Conservation (phyloP, 2,113 vertebrate genomes). For the Noctilio leporinus region DNA sequence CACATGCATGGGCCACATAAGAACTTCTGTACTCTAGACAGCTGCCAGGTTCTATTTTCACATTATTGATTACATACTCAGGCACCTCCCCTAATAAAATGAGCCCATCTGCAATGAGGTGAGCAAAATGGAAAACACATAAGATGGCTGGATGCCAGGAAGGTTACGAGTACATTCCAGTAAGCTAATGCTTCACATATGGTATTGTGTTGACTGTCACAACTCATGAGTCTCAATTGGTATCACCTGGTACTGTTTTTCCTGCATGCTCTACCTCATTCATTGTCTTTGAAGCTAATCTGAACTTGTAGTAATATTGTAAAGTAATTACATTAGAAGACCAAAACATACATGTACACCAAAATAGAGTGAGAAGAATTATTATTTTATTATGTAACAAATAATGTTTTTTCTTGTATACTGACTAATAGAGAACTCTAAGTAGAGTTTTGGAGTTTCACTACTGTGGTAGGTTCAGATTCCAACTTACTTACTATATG, state of each 20-base stretch:
- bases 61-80: conserved; percentile 15
- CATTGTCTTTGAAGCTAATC: conserved; percentile 23
- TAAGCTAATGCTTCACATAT: conserved; percentile 19
- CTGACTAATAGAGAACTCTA: not conserved
- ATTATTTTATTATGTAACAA: not conserved
- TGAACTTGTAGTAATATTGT: not conserved
- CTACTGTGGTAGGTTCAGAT: not conserved
- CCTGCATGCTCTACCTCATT: not conserved
- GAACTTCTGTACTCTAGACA: not conserved
- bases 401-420: not conserved
- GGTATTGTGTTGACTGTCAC: not conserved
- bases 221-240: not conserved
- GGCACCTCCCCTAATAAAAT: conserved; percentile 15
- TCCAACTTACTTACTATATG: not conserved
- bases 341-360: not conserved
- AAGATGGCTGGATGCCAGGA: conserved; percentile 31
- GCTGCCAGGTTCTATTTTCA: not conserved
- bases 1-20: not conserved
- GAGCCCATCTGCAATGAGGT: conserved; percentile 36
- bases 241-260: not conserved
- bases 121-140: conserved; percentile 47
- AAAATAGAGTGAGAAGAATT: not conserved
- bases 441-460: not conserved
- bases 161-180: not conserved
- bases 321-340: not conserved